Evolutionary conservation across 1,140 invertebrate species (phyloP).

Genomic region (Camponotus pennsylvanicus): DNA sequence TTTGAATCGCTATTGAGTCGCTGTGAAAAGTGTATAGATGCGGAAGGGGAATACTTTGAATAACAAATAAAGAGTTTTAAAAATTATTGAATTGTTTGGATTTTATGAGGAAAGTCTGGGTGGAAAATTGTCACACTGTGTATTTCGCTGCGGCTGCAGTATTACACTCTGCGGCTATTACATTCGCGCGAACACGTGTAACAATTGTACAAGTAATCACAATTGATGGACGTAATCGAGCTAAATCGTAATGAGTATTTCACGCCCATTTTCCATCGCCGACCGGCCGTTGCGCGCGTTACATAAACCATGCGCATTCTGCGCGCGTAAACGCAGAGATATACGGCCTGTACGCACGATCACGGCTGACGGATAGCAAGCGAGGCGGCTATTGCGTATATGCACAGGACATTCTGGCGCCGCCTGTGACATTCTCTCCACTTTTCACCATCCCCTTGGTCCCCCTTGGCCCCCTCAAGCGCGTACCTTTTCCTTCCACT

Average conservation of each 20-base stretch:
- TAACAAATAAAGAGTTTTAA: too few relatives aligned
- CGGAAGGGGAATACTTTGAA: too few relatives aligned
- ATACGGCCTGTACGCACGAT: not conserved
- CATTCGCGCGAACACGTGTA: not conserved
- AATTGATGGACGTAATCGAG: slow-evolving; percentile 33
- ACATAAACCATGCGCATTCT: slow-evolving; percentile 31
- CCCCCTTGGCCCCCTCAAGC: not conserved
- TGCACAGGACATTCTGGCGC: slow-evolving; percentile 68
- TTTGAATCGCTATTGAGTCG: too few relatives aligned
- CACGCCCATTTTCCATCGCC: slow-evolving; percentile 24
- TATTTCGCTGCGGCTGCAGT: too few relatives aligned
- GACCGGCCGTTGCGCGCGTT: slow-evolving; percentile 1
- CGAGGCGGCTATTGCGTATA: slow-evolving; percentile 66
- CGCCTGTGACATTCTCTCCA: slow-evolving; percentile 70
- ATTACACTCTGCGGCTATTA: too few relatives aligned
- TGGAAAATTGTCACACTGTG: too few relatives aligned
- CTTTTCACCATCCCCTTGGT: slow-evolving; percentile 25
- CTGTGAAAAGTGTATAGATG: too few relatives aligned
- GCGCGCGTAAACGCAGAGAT: not conserved
- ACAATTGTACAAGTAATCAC: slow-evolving; percentile 8
- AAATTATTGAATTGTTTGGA: too few relatives aligned
- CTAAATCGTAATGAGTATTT: slow-evolving; percentile 23
- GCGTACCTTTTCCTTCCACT: slow-evolving; percentile 30
- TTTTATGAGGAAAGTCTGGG: too few relatives aligned
- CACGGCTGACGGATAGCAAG: slow-evolving; percentile 38